Conservation (phyloP, 2,113 vertebrate genomes). For the Blennius ocellaris region DNA sequence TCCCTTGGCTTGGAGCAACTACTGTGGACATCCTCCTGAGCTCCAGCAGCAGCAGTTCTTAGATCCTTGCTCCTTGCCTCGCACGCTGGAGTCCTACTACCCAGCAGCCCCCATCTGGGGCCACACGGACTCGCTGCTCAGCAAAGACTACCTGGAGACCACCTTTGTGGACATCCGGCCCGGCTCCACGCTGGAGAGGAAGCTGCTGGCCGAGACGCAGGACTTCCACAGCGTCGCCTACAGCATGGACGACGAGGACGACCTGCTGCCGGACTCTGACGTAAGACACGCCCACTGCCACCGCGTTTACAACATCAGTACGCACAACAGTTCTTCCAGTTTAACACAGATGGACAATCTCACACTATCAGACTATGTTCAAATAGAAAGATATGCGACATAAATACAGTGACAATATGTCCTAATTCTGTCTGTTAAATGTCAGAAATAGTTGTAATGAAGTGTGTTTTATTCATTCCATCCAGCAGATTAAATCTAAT, state of each 20-base stretch:
- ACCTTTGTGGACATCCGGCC: constrained; percentile 85
- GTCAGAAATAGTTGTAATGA: too few species aligned
- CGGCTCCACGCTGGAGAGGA: constrained; percentile 80
- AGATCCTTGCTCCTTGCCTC: constrained; percentile 82
- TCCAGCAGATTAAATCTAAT: too few species aligned
- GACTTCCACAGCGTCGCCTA: constrained; percentile 80
- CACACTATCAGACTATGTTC: too few species aligned
- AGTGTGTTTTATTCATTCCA: too few species aligned
- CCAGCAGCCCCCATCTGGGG: constrained; percentile 78
- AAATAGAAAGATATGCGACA: background rate
- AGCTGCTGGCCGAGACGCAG: constrained; percentile 80
- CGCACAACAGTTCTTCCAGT: too few species aligned
- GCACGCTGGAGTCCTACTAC: constrained; percentile 80
- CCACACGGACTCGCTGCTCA: constrained; percentile 77
- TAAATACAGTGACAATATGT: background rate
- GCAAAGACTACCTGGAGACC: constrained; percentile 85
- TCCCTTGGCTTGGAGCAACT: constrained; percentile 76
- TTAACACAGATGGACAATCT: too few species aligned
- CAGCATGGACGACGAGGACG: constrained; percentile 84
- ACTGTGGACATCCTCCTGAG: constrained; percentile 74
- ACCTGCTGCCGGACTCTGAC: constrained; percentile 84
- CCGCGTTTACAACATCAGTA: too few species aligned
- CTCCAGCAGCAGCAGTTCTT: constrained; percentile 81
- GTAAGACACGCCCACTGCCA: constrained; percentile 57
- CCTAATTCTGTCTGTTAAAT: background rate